Percentiles rank a stretch among this genome's conserved stretches.
phyloP scores from a whole-genome alignment of 2,888 invertebrate genomes.

The Willowsia nigromaculata region DNA sequence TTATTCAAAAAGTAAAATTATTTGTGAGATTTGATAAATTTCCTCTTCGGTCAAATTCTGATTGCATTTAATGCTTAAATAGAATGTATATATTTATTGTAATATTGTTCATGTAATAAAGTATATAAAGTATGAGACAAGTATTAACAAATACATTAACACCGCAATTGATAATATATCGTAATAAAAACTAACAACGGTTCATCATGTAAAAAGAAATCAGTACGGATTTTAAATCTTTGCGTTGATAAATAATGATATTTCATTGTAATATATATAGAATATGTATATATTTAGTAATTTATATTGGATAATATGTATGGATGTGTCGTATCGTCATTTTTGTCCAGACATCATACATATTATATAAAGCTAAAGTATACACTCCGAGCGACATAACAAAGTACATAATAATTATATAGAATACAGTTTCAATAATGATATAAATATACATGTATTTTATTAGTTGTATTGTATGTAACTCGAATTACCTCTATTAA shows the following conservation, averaged over 20 bases:
- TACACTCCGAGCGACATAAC: background rate
- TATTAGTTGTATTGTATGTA: background rate
- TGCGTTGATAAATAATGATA: slow-evolving; percentile 24
- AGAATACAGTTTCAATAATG: background rate
- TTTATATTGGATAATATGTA: background rate
- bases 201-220: slow-evolving; percentile 40
- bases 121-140: slow-evolving; percentile 49
- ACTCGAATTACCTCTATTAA: background rate
- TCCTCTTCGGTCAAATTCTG: background rate
- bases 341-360: background rate
- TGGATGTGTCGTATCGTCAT: slow-evolving; percentile 31
- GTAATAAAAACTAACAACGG: slow-evolving; percentile 41
- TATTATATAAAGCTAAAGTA: slow-evolving; percentile 23
- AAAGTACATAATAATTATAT: background rate
- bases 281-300: background rate
- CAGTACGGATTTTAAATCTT: slow-evolving; percentile 43
- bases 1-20: slow-evolving; percentile 15
- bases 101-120: slow-evolving; percentile 36
- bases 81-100: background rate
- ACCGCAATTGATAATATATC: background rate
- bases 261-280: background rate
- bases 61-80: background rate
- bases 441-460: slow-evolving; percentile 29
- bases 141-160: slow-evolving; percentile 15
- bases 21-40: slow-evolving; percentile 20